Evolutionary conservation across 2,113 vertebrate species (phyloP), one percentile per base, ranked within the genome.

Genomic region (Sinocyclocheilus maitianheensis): DNA sequence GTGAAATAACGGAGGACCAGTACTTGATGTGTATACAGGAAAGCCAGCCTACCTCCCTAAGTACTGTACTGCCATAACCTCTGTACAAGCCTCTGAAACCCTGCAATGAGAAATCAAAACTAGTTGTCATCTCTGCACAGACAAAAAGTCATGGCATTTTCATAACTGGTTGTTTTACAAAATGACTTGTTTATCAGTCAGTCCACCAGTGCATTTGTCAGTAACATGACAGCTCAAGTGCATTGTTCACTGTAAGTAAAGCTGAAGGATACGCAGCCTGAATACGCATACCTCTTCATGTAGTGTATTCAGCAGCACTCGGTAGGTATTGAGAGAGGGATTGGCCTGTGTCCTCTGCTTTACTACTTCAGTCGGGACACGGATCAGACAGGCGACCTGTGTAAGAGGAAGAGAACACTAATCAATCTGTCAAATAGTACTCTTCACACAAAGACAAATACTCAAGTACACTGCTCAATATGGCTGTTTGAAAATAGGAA

Each of bases 341-440:
- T 94, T 96, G 10, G 98, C 97, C 90, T 99, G 98, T 5, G 97
- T 94, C 88, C 97, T 96, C 87, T 99, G 98, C 87, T 99, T 99
- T 86, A 99, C 92, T 22, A 99, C 96, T 91, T 99, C 98, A 6
- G 97, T 96, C 75, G 98, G 98, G 81, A 99, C 97, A 40, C 98
- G 94, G 88, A 99, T 97, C 87, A 99, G 92, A 91, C 98, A 99
- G 0, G 97, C 97, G 85, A 99, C 96, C 98, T 99, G 91, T n/a
- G 93, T 92, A 60, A 92, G 0, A 85, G 22, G 87, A 26, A 87
- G 13, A 87, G 3, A 30, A 77, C 18, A 62, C 40, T 67, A 43
- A 78, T 40, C 65, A 82, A 63, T 43, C 13, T 10, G 10, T 14
- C 55, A 69, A 34, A 69, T 34, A 11, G 13, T 30, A 10, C n/a